phyloP scores from a whole-genome alignment of 2,113 vertebrate species.

The chimpanzee (Pan troglodytes) region NHGRI_mPanTro3-v2.1_pri NC_072404.2:31401001-31401500 shows the following conservation, averaged over 20 bases:
- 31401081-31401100: neutral
- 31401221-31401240: slow-evolving; percentile 52
- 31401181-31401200: slow-evolving; percentile 60
- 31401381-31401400: neutral
- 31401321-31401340: neutral
- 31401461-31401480: neutral
- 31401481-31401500: neutral
- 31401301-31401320: neutral
- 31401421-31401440: neutral
- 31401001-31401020: neutral
- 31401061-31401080: neutral
- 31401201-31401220: slow-evolving; percentile 60
- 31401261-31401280: slow-evolving; percentile 26
- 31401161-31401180: slow-evolving; percentile 62
- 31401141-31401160: slow-evolving; percentile 33
- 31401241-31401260: slow-evolving; percentile 60
- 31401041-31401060: neutral
- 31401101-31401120: slow-evolving; percentile 56
- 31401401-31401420: neutral
- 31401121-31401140: slow-evolving; percentile 47
- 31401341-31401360: neutral
- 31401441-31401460: neutral
- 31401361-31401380: neutral
- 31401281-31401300: neutral
- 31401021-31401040: slow-evolving; percentile 31